Base-by-base conservation (phyloP, 2,113 vertebrate genomes). In the Callipepla californica region DNA sequence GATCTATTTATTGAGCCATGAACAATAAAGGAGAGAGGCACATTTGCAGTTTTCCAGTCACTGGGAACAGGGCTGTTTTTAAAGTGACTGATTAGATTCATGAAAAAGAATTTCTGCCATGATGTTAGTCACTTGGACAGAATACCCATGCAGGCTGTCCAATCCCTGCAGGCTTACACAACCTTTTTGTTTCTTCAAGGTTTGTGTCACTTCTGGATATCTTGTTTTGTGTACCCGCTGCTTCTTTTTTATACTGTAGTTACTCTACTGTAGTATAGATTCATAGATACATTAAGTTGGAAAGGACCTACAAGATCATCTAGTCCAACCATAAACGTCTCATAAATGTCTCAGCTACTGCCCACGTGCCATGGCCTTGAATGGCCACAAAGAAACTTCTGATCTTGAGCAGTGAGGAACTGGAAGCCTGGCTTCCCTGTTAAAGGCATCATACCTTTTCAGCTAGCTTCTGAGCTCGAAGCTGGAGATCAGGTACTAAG, bases 381-480 rank as follows among this genome's bases (percentile, higher is more conserved):
- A 40, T 8, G 11, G 25, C 38, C 38, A 40, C 17, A 45, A 78
- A 81, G 55, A 70, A 40, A 20, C 0, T 34, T 19, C 23, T 21
- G 6, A 9, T 77, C 80, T 85, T 32, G 47, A 73, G 44, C 34
- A 47, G 16, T 9, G 8, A 69, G 11, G 30, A 14, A 58, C 65
- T 51, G 63, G 18, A 92, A 85, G 22, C 30, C 38, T 73, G 68
- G 22, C 18, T 40, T 40, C 40, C 40, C 67, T 74, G 13, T 45
- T 32, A 58, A 32, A 58, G 55, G 55, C 11, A 57, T 48, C 86
- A 38, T 96, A 99, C 99, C 98, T 98, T 97, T 58, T 93, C 63
- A 85, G 98, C 98, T 70, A 99, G 90, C 57, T 93, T 93, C 75
- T 98, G 95, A 47, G 98, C 97, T 87, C 98, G 98, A 90, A 91